Base-by-base conservation (phyloP, 2,888 invertebrate species). In the Saturnia japonica region DNA sequence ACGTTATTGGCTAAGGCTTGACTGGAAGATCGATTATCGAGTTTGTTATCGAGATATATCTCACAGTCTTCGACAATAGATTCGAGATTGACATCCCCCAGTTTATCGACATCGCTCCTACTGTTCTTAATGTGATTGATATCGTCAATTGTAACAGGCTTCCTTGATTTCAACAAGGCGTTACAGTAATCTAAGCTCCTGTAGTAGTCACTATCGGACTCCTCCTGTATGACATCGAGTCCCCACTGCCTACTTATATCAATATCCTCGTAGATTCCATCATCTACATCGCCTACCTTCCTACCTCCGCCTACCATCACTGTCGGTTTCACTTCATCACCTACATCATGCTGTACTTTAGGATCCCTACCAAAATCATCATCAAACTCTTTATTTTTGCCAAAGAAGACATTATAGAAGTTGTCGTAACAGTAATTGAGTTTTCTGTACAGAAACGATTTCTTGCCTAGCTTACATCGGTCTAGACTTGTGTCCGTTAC, bases 381-480 rank as follows among this genome's bases (percentile, higher is more conserved):
- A 6, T 84, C 89, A 69, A 83, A 91, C 25, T 89, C 90, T 68
- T 81, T 85, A 0, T 86, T 85, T 8, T 80, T 85, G 6, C 86
- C 88, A 71, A 94, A 94, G 84, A 94, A 93, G 0, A 87, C 91
- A 76, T 88, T 91, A 71, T 94, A 94, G 79, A 94, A 94, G 75
- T 91, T 94, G 54, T 94, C 94, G 70, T 93, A 93, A 79, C 94
- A 94, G 47, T 93, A 93, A 75, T 94, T 92, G 1, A 94, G 85
- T 82, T 94, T 93, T 19, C 93, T 84, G 79, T 94, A 94, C 14
- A 94, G 74, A 73, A 83, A 88, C 0, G 94, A 91, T 72, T 91
- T 92, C 80, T 91, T 92, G 60, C 74, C 66, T 72, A 72, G 76
- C 8, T 77, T 74, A 42, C 25, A 42, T 64, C 70, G 70, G 67